Conservation (phyloP, 37 sponge, comb jelly and placozoan species). For the Tethya wilhelma region DNA sequence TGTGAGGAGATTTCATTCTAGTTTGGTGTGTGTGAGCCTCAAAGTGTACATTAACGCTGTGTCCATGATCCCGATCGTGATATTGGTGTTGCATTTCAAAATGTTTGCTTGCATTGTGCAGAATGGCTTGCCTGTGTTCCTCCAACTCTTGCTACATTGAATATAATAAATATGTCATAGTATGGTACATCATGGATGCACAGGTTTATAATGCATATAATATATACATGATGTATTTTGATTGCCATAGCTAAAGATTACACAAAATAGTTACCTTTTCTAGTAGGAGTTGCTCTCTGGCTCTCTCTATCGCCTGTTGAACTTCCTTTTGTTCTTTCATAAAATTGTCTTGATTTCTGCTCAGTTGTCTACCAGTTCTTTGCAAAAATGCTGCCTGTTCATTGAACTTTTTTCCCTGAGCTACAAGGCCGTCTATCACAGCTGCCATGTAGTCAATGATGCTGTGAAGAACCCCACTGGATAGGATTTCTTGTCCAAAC, state of each 20-base stretch:
- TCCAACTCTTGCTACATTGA: constrained; percentile 11
- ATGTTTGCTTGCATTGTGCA: too few species aligned
- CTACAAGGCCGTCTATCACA: not conserved
- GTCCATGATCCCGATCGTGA: not conserved
- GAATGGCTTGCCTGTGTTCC: too few species aligned
- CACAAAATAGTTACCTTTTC: constrained; percentile 27
- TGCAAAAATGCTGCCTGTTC: constrained; percentile 11
- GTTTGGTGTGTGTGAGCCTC: not conserved
- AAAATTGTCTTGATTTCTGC: constrained; percentile 23
- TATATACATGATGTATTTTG: too few species aligned
- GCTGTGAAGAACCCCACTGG: not conserved
- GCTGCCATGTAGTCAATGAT: not conserved
- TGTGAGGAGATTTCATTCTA: not conserved
- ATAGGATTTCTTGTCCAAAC: not conserved
- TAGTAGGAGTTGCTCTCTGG: not conserved
- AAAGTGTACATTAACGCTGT: not conserved
- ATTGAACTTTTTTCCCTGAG: not conserved
- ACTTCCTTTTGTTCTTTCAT: constrained; percentile 17
- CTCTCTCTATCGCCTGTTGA: not conserved
- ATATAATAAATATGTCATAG: not conserved
- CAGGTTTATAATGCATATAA: not conserved
- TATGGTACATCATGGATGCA: too few species aligned
- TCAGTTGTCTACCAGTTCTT: constrained; percentile 3
- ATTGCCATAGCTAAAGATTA: too few species aligned
- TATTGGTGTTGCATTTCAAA: not conserved